Conservation (phyloP, 2,113 vertebrate species). For the Pelecanus crispus region DNA sequence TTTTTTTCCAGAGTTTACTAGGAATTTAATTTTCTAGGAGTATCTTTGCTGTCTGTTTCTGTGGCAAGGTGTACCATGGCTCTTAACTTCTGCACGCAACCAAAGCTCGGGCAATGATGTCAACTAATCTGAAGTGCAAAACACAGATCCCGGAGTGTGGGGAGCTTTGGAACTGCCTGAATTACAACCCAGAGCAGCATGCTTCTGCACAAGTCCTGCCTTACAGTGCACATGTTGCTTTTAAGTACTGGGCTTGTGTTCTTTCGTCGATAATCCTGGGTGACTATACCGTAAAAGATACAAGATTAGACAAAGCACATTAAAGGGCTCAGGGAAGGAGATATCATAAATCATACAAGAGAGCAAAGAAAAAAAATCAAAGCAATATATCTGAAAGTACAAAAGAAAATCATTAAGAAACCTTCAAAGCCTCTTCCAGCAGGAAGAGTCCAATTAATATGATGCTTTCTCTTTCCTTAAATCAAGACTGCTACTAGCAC, state of each 20-base stretch:
- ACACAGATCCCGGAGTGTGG: background rate
- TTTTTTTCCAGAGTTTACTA: background rate
- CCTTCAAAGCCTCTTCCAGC: background rate
- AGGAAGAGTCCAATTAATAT: background rate
- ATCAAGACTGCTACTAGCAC: background rate
- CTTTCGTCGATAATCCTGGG: background rate
- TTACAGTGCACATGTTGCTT: background rate
- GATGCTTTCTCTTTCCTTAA: background rate
- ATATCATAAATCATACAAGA: background rate
- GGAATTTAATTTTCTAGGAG: background rate
- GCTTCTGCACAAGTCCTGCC: background rate
- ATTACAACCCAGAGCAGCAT: fast-evolving
- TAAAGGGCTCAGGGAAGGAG: background rate
- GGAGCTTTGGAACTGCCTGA: background rate
- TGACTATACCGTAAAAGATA: background rate
- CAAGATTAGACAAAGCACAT: background rate
- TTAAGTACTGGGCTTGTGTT: background rate
- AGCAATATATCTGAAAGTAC: background rate
- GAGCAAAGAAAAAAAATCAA: background rate
- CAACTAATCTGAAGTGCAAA: background rate
- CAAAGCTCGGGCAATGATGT: background rate
- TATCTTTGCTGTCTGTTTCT: background rate
- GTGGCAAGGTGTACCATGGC: background rate
- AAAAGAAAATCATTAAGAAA: background rate
- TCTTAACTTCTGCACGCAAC: background rate